Base-by-base conservation (phyloP, 2,888 invertebrate species). In the Campaea margaritaria region DNA sequence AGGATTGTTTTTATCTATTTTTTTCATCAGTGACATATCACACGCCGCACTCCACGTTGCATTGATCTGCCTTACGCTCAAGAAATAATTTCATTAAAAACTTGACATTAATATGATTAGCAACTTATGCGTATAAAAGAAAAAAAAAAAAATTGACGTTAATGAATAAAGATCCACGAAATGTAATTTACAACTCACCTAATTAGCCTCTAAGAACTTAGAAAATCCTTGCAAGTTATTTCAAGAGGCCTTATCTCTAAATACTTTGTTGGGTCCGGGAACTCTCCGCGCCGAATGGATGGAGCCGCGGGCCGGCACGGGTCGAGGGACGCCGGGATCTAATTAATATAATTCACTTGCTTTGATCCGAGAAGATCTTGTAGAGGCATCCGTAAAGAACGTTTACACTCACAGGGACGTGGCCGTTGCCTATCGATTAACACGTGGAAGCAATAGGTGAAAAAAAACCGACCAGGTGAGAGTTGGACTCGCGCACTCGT, bases 291-390 rank as follows among this genome's bases (percentile, higher is more conserved):
- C 31, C 3, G 21, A 8, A 63, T 8, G 13, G 39, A 9, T 14
- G 21, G 43, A 21, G 21, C 12, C 21, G 43, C 21, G 21, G 21
- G 16, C 43, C 31, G 31, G 21, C 13, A 13, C 13, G 41, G 7
- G n/a, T 27, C 38, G 27, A 48, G 49, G 49, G 49, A 27, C 28
- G 48, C 31, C 3, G 13, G 14, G 64, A 71, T 73, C 72, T 81
- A 78, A 82, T 82, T 82, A 79, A 76, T 82, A 76, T 79, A 76
- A 79, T 81, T 77, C 72, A 69, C 65, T 66, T 67, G 69, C 77
- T 77, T 81, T 81, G 82, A 81, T 80, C 74, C 70, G 58, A 50
- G 59, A 58, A 62, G 56, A 67, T 67, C 64, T 68, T 65, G 62
- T 72, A 54, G 42, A 67, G 69, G 64, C 61, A 65, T 73, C 54